A percentile compares a stretch with the other conserved stretches of the same genome.
phyloP scores from a whole-genome alignment of 1,140 invertebrate genomes.

The Forficula auricularia region DNA sequence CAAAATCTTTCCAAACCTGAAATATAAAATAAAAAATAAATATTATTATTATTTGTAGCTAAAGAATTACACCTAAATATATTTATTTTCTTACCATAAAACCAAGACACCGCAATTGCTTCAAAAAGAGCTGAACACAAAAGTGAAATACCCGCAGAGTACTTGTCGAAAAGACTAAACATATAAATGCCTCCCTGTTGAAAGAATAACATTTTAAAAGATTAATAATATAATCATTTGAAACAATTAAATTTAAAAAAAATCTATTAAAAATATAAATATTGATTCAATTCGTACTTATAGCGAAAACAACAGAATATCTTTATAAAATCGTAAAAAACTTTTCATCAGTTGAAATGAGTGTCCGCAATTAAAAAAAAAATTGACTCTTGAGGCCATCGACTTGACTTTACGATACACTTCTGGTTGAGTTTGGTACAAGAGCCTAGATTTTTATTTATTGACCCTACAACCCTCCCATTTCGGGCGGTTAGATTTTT shows the following conservation, averaged over 20 bases:
- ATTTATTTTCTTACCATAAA: slow-evolving; percentile 48
- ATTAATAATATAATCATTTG: too few species aligned
- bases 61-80: background rate
- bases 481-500: too few species aligned
- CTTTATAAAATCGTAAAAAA: background rate
- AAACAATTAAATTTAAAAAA: background rate
- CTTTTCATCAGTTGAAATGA: too few species aligned
- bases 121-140: slow-evolving; percentile 78
- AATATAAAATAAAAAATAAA: slow-evolving; percentile 5
- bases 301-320: background rate
- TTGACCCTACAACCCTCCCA: too few species aligned
- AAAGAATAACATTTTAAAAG: slow-evolving; percentile 12
- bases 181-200: slow-evolving; percentile 78
- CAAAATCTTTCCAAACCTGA: slow-evolving; percentile 28
- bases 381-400: too few species aligned
- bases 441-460: too few species aligned
- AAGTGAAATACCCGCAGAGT: slow-evolving; percentile 70
- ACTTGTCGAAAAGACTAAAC: slow-evolving; percentile 66
- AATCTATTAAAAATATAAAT: background rate
- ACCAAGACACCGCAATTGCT: slow-evolving; percentile 78
- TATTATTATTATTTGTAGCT: too few species aligned
- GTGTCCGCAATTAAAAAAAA: too few species aligned
- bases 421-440: too few species aligned
- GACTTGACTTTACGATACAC: too few species aligned
- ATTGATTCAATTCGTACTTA: background rate